Percentiles rank a stretch among this genome's conserved stretches.
phyloP scores from a whole-genome alignment of 2,888 invertebrate species.

The Macaria notata region DNA sequence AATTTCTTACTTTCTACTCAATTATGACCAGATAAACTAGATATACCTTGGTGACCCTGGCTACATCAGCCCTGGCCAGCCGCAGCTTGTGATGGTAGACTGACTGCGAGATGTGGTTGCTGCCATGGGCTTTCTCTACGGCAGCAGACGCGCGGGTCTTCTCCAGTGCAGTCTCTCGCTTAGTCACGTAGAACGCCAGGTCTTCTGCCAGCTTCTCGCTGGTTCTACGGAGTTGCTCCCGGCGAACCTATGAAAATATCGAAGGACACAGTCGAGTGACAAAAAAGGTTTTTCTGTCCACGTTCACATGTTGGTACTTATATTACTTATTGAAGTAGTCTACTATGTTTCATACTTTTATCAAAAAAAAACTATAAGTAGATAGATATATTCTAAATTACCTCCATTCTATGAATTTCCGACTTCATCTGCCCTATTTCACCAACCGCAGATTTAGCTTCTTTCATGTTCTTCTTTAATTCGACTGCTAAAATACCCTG shows the following conservation, averaged over 20 bases:
- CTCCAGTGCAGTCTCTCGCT: conserved; percentile 68
- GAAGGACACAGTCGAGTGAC: too few species aligned
- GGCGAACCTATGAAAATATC: conserved; percentile 57
- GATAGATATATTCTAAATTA: conserved; percentile 50
- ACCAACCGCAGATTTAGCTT: conserved; percentile 84
- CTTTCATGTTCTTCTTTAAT: conserved; percentile 85
- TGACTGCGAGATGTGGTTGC: conserved; percentile 56
- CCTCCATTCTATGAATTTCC: conserved; percentile 93
- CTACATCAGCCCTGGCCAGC: conserved; percentile 64
- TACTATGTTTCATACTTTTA: too few species aligned
- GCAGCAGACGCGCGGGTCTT: conserved; percentile 66
- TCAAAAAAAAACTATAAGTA: too few species aligned
- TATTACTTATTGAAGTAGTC: too few species aligned
- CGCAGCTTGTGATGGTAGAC: conserved; percentile 67
- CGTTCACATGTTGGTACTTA: too few species aligned
- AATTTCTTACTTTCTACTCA: too few species aligned
- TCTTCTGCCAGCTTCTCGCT: conserved; percentile 71
- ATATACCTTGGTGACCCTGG: conserved; percentile 65
- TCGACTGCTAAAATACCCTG: conserved; percentile 86
- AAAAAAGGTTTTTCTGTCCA: too few species aligned
- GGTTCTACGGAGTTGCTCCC: conserved; percentile 70
- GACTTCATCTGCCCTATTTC: conserved; percentile 89
- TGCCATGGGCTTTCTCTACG: conserved; percentile 62
- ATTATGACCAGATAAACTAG: too few species aligned
- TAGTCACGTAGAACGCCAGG: conserved; percentile 67